phyloP scores from a whole-genome alignment of 2,797 vertebrate species.

The Poecile montanus region DNA sequence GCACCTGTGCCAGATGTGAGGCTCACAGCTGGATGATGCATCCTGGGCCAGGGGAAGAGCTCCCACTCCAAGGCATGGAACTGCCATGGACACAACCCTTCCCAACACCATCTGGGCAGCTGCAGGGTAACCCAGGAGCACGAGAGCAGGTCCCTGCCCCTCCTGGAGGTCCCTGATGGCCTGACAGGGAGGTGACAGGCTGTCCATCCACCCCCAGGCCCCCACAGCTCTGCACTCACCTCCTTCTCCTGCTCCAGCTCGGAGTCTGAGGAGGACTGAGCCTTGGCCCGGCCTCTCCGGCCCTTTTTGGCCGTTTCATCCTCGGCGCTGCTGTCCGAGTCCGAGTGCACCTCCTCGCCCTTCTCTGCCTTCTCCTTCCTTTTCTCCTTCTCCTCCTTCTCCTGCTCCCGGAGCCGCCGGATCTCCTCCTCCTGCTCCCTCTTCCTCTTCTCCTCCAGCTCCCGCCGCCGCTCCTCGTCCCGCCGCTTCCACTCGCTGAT shows the following conservation, averaged over 20 bases:
- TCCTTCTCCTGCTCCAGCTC: constrained; percentile 80
- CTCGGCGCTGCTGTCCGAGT: constrained; percentile 82
- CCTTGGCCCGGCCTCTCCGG: constrained; percentile 85
- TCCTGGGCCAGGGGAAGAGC: not conserved
- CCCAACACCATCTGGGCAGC: not conserved
- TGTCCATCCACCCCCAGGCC: not conserved
- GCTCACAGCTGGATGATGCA: not conserved
- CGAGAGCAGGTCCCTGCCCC: not conserved
- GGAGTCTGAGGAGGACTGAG: constrained; percentile 88
- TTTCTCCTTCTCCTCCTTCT: constrained; percentile 92
- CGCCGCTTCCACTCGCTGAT: constrained; percentile 96
- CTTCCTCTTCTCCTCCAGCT: constrained; percentile 92
- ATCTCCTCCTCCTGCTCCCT: constrained; percentile 94
- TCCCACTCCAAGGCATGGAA: fast-evolving
- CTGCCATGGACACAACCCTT: not conserved
- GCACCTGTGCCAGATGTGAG: not conserved
- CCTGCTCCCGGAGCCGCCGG: constrained; percentile 87
- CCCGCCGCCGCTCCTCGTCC: constrained; percentile 89
- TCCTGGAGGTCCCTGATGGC: not conserved
- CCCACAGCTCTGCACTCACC: not conserved
- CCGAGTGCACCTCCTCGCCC: constrained; percentile 40
- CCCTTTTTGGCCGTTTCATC: constrained; percentile 86
- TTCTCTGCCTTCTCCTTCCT: constrained; percentile 85
- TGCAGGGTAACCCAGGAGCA: not conserved
- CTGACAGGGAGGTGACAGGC: not conserved